phyloP scores from a whole-genome alignment of 2,113 vertebrate genomes.

The Scomber japonicus region DNA sequence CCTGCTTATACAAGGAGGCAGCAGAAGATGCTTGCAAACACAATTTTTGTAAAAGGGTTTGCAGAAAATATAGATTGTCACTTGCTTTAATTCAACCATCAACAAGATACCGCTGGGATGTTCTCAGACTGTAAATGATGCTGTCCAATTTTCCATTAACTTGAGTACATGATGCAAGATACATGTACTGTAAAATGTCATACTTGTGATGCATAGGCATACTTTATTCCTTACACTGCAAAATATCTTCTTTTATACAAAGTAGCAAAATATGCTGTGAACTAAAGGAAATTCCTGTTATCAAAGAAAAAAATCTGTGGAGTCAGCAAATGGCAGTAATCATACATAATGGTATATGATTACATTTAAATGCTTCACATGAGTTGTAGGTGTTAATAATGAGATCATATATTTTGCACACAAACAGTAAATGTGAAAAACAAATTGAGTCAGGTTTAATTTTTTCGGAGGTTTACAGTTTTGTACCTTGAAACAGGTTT shows the following conservation, averaged over 20 bases:
- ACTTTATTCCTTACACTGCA: not conserved
- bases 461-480: not conserved
- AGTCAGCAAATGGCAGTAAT: too few species aligned
- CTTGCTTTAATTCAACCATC: conserved; percentile 55
- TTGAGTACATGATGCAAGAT: conserved; percentile 46
- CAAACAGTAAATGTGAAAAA: too few species aligned
- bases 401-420: too few species aligned
- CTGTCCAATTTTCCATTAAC: conserved; percentile 49
- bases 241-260: not conserved
- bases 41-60: conserved; percentile 35
- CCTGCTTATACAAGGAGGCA: conserved; percentile 17
- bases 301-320: too few species aligned
- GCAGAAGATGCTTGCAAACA: conserved; percentile 26
- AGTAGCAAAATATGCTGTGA: not conserved
- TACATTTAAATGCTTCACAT: too few species aligned
- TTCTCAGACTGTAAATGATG: conserved; percentile 47
- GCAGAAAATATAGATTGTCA: conserved; percentile 54
- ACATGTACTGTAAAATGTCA: conserved; percentile 14
- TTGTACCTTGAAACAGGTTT: conserved; percentile 29
- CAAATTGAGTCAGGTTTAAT: too few species aligned
- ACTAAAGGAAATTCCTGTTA: not conserved
- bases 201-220: conserved; percentile 8
- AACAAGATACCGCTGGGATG: conserved; percentile 45
- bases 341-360: too few species aligned
- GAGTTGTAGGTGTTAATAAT: too few species aligned